A percentile compares a stretch with the other conserved stretches of the same genome.
phyloP scores from a whole-genome alignment of 2,113 vertebrate genomes.

The Amazona vittata region DNA sequence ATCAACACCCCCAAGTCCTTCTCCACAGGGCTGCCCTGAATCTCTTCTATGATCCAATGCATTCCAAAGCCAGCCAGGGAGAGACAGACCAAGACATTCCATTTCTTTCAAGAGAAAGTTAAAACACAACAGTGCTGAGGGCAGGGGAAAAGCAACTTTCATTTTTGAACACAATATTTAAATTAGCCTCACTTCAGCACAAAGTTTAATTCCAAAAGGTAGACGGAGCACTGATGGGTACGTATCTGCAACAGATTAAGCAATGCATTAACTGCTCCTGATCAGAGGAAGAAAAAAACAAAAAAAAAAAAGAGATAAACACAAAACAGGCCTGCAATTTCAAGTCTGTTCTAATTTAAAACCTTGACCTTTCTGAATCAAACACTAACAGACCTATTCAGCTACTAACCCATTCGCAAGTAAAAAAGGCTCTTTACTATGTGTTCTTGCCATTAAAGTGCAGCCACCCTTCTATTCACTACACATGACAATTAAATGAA shows the following conservation, averaged over 20 bases:
- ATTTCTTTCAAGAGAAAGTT: background rate
- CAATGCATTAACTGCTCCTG: background rate
- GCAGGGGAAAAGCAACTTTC: background rate
- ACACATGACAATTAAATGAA: background rate
- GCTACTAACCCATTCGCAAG: background rate
- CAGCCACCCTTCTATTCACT: background rate
- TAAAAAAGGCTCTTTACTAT: background rate
- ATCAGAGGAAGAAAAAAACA: background rate
- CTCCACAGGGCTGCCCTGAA: too few relatives aligned
- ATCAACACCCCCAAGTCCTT: too few relatives aligned
- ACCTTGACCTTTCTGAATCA: background rate
- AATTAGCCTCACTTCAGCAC: background rate
- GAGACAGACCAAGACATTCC: background rate
- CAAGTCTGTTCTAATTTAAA: background rate
- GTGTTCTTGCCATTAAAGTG: background rate
- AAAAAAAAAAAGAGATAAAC: background rate
- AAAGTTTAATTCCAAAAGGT: background rate
- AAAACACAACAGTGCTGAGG: background rate
- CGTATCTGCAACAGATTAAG: background rate
- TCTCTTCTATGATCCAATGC: background rate
- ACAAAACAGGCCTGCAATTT: background rate
- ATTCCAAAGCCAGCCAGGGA: background rate
- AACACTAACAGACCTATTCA: background rate
- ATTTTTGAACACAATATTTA: background rate
- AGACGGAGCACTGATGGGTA: background rate